Conservation (phyloP, 2,888 invertebrate species). For the Euphydryas editha region DNA sequence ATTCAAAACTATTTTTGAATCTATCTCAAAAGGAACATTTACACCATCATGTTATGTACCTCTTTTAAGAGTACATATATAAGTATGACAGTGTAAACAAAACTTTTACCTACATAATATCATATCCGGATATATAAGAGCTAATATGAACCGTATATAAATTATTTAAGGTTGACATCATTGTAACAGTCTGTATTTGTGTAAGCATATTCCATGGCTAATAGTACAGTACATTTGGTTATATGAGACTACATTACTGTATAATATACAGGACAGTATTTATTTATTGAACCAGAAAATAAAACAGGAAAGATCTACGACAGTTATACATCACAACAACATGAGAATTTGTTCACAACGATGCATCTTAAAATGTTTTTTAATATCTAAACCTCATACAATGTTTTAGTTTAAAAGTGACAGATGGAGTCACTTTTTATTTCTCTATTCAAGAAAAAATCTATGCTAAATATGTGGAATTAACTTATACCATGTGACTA, state of each 20-base stretch:
- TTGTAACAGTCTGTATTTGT: constrained; percentile 9
- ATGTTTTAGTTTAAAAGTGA: no score
- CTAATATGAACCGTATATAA: background rate
- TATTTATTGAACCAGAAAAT: constrained; percentile 11
- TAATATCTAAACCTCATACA: no score
- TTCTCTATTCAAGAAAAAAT: no score
- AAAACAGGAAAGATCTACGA: constrained; percentile 11
- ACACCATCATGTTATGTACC: background rate
- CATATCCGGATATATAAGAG: constrained; percentile 4
- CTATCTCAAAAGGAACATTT: constrained; percentile 4
- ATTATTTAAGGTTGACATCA: background rate
- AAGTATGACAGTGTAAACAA: constrained; percentile 10
- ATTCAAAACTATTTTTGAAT: background rate
- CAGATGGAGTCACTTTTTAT: no score
- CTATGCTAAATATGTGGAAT: no score
- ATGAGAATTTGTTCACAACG: background rate
- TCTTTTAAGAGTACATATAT: background rate
- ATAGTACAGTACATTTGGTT: constrained; percentile 15
- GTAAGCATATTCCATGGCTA: background rate
- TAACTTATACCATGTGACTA: no score
- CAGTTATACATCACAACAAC: background rate
- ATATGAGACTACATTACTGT: constrained; percentile 13
- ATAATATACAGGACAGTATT: constrained; percentile 26
- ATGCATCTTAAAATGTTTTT: no score
- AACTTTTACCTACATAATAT: constrained; percentile 1